A percentile compares a stretch with the other conserved stretches of the same genome.
Conservation (phyloP, 2,797 vertebrate genomes). For the Borostomias antarcticus region DNA sequence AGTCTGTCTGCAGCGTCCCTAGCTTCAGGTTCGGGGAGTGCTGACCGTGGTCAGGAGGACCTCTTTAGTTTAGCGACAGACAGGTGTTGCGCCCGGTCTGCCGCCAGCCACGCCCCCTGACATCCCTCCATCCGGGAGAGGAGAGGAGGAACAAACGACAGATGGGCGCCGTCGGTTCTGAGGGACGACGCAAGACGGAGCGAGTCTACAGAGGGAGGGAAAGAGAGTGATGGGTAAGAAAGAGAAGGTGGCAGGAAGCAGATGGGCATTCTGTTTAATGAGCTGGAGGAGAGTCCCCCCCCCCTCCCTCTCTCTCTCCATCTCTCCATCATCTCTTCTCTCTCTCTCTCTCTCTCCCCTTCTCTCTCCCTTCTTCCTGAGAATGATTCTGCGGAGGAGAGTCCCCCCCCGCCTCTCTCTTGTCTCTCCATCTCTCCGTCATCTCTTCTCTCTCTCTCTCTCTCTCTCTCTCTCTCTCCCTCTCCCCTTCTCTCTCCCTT, state of each 20-base stretch:
- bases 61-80: no score
- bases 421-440: slow-evolving; percentile 21
- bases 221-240: not conserved
- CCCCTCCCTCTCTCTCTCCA: not conserved
- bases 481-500: not conserved
- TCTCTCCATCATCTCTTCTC: not conserved
- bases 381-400: no score
- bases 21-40: no score
- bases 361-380: slow-evolving; percentile 29
- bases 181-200: slow-evolving; percentile 5
- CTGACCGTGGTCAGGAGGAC: no score
- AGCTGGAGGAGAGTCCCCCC: slow-evolving; percentile 14
- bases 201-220: not conserved
- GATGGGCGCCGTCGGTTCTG: slow-evolving; percentile 8
- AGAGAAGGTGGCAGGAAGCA: slow-evolving; percentile 47
- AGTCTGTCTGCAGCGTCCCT: no score
- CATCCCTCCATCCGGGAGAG: no score
- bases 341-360: not conserved
- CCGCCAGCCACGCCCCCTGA: no score
- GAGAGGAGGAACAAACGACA: slow-evolving; percentile 1
- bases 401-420: slow-evolving; percentile 38
- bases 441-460: not conserved
- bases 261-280: slow-evolving; percentile 49
- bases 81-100: no score
- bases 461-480: slow-evolving; percentile 8